These are phyloP conservation scores for Garra rufa DNA, from an alignment of 2,113 vertebrate species.

Conservation along the genomic window DNA sequence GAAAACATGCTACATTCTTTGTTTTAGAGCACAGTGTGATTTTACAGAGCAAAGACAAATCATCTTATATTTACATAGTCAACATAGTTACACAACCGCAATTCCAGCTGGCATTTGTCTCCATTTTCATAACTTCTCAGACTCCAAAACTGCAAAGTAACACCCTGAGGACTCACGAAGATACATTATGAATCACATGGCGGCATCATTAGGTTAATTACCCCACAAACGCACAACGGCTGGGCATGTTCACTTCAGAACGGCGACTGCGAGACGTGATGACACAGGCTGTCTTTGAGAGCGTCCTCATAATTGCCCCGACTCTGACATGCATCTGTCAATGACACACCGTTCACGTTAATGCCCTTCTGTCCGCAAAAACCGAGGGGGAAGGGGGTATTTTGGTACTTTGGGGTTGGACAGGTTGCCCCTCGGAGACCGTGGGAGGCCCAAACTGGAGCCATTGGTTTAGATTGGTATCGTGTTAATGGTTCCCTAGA, in stretches of 20 bases:
- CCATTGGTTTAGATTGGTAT: conserved; percentile 81
- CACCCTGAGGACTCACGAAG: conserved; percentile 34
- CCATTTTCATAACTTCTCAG: conserved; percentile 20
- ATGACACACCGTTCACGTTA: conserved; percentile 72
- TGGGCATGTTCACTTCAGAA: conserved; percentile 61
- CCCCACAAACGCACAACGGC: conserved; percentile 51
- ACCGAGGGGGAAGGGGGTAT: conserved; percentile 52
- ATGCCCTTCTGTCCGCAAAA: conserved; percentile 65
- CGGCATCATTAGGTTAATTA: conserved; percentile 51
- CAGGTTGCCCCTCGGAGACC: conserved; percentile 70
- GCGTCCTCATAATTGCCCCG: conserved; percentile 70
- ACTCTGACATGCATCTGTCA: conserved; percentile 78
- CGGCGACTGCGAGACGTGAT: conserved; percentile 71
- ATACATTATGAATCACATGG: conserved; percentile 31
- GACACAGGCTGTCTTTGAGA: conserved; percentile 72
- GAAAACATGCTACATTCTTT: neutral
- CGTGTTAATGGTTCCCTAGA: conserved; percentile 77
- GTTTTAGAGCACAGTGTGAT: neutral
- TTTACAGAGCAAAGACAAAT: neutral
- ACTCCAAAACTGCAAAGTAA: conserved; percentile 20
- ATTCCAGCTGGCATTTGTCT: neutral
- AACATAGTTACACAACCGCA: neutral
- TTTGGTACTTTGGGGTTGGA: conserved; percentile 64
- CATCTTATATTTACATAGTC: neutral
- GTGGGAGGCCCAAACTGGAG: conserved; percentile 76